Percentiles rank a stretch among this genome's conserved stretches.
These are phyloP conservation scores for Sympetrum striolatum DNA, from an alignment of 2,888 invertebrate species.

Conservation along the genomic window DNA sequence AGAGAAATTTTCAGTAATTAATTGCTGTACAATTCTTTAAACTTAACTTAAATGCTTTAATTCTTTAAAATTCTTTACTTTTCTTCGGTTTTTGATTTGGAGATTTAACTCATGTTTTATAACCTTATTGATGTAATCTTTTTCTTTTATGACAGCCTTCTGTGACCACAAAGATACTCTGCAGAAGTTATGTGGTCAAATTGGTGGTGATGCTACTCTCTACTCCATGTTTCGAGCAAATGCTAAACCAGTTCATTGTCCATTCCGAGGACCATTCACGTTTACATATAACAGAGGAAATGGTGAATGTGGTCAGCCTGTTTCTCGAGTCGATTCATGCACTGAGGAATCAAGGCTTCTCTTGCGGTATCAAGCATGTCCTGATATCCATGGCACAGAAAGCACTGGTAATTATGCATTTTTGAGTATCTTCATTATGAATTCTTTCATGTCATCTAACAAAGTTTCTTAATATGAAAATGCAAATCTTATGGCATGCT, in stretches of 20 bases:
- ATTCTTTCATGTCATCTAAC: too few species aligned
- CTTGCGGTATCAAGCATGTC: slow-evolving; percentile 83
- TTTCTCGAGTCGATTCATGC: slow-evolving; percentile 81
- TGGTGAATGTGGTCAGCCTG: slow-evolving; percentile 77
- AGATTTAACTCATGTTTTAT: too few species aligned
- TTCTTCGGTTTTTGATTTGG: too few species aligned
- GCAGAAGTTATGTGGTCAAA: slow-evolving; percentile 70
- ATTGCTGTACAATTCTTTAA: too few species aligned
- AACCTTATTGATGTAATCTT: background rate
- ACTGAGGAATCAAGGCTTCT: slow-evolving; percentile 81
- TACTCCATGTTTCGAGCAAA: slow-evolving; percentile 78
- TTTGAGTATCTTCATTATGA: too few species aligned
- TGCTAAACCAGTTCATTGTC: slow-evolving; percentile 76
- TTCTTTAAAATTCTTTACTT: too few species aligned
- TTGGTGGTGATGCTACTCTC: slow-evolving; percentile 75
- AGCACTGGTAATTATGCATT: slow-evolving; percentile 68
- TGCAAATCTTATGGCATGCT: too few species aligned
- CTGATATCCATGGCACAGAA: slow-evolving; percentile 78
- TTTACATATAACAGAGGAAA: slow-evolving; percentile 80
- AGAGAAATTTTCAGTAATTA: too few species aligned
- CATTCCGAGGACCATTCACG: slow-evolving; percentile 81
- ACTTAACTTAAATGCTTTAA: too few species aligned
- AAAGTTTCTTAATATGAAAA: too few species aligned
- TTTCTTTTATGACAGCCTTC: slow-evolving; percentile 62
- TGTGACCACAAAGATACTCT: slow-evolving; percentile 67